Evolutionary conservation across 2,797 vertebrate genomes (phyloP).

Genomic region (Australoheros facetus): DNA sequence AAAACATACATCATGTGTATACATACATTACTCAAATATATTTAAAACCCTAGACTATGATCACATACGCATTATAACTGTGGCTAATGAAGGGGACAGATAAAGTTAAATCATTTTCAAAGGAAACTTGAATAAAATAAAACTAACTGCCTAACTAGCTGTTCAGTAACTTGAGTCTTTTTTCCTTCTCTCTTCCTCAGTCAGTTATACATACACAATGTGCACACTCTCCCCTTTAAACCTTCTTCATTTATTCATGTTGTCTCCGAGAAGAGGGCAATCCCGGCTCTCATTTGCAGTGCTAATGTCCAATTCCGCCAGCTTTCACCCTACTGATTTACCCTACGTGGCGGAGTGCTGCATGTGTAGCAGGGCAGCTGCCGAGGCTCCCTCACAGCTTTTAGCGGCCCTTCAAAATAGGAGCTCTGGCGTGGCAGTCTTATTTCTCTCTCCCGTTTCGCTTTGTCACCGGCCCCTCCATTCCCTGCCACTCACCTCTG

Average conservation of each 20-base stretch:
- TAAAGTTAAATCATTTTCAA: neutral
- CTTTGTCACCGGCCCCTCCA: constrained; percentile 96
- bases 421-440: constrained; percentile 89
- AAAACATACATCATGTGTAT: no score
- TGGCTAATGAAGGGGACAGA: neutral
- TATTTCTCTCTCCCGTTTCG: constrained; percentile 96
- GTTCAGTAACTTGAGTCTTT: constrained; percentile 72
- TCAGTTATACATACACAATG: constrained; percentile 27
- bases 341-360: constrained; percentile 79
- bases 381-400: constrained; percentile 81
- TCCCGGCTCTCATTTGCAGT: constrained; percentile 94
- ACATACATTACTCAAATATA: neutral
- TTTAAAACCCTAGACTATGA: neutral
- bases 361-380: constrained; percentile 77
- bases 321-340: constrained; percentile 96
- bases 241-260: constrained; percentile 82
- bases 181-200: neutral
- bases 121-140: neutral
- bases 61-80: neutral
- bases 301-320: constrained; percentile 98
- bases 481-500: constrained; percentile 99
- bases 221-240: constrained; percentile 62
- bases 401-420: constrained; percentile 95
- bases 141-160: neutral
- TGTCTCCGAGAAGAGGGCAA: constrained; percentile 83